These are phyloP conservation scores for Xylophagus ater DNA, from an alignment of 2,888 invertebrate species.

Conservation along the genomic window DNA sequence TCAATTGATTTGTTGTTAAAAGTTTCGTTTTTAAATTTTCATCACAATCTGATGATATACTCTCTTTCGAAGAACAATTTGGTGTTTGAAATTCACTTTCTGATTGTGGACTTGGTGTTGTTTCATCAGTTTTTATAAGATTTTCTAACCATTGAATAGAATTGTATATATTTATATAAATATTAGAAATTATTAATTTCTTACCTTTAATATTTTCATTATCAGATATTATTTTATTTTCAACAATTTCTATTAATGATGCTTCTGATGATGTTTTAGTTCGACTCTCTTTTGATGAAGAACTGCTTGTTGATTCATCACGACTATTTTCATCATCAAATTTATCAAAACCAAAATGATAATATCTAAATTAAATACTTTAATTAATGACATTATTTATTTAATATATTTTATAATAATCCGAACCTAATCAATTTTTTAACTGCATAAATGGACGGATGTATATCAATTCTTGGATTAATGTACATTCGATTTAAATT, in stretches of 20 bases:
- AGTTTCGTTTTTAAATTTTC: conserved; percentile 5
- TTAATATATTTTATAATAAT: conserved; percentile 6
- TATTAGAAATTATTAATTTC: neutral
- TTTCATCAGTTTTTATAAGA: no score
- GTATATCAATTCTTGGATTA: conserved; percentile 58
- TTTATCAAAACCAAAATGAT: conserved; percentile 55
- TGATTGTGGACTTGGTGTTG: no score
- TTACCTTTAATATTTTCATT: neutral
- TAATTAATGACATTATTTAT: conserved; percentile 5
- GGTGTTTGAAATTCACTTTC: conserved; percentile 1
- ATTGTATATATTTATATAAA: no score
- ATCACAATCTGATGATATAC: conserved; percentile 13
- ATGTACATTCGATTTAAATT: conserved; percentile 82
- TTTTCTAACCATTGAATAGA: no score
- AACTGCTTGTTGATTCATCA: no score
- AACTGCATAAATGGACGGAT: conserved; percentile 80
- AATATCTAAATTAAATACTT: conserved; percentile 42
- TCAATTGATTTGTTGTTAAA: neutral
- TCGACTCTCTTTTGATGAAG: no score
- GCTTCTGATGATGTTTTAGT: no score
- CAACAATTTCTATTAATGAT: conserved; percentile 1
- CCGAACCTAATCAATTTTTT: conserved; percentile 56
- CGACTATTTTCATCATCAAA: conserved; percentile 13
- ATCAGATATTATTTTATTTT: neutral
- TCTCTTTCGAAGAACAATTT: conserved; percentile 11